These are phyloP conservation scores for Lepisosteus oculatus DNA, from an alignment of 2,113 vertebrate species.

Conservation along the genomic window DNA sequence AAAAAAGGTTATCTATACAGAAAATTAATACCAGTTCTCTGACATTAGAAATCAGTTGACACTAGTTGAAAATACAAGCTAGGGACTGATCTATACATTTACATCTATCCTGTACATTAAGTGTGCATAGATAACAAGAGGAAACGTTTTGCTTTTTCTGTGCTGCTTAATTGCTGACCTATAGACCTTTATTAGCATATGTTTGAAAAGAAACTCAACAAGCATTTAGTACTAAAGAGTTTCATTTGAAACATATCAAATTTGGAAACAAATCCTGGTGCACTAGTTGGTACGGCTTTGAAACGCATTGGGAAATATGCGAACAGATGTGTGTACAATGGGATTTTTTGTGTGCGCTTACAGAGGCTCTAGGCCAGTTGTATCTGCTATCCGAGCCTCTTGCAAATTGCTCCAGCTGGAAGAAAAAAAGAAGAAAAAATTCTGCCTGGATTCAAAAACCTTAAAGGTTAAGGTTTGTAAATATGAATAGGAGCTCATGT, in stretches of 20 bases:
- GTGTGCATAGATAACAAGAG: neutral
- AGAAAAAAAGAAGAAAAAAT: neutral
- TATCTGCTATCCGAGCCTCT: neutral
- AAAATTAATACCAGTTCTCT: too few species aligned
- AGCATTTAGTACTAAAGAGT: neutral
- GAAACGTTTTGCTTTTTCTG: neutral
- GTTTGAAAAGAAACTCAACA: slow-evolving; percentile 1
- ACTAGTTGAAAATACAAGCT: slow-evolving; percentile 69
- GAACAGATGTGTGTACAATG: slow-evolving; percentile 8
- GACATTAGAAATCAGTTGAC: slow-evolving; percentile 36
- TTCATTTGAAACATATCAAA: neutral
- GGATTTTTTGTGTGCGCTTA: slow-evolving; percentile 2
- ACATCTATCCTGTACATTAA: slow-evolving; percentile 42
- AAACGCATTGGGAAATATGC: neutral
- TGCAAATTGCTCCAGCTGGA: slow-evolving; percentile 1
- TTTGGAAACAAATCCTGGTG: neutral
- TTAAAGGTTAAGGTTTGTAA: neutral
- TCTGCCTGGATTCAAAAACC: neutral
- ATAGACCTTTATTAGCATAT: neutral
- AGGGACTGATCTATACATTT: slow-evolving; percentile 60
- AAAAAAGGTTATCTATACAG: too few species aligned
- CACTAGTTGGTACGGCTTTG: neutral
- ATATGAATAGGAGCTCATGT: too few species aligned
- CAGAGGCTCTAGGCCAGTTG: slow-evolving; percentile 1
- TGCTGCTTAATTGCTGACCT: neutral